Evolutionary conservation across 2,888 invertebrate genomes (phyloP).

Genomic region (Ophonus ardosiacus): DNA sequence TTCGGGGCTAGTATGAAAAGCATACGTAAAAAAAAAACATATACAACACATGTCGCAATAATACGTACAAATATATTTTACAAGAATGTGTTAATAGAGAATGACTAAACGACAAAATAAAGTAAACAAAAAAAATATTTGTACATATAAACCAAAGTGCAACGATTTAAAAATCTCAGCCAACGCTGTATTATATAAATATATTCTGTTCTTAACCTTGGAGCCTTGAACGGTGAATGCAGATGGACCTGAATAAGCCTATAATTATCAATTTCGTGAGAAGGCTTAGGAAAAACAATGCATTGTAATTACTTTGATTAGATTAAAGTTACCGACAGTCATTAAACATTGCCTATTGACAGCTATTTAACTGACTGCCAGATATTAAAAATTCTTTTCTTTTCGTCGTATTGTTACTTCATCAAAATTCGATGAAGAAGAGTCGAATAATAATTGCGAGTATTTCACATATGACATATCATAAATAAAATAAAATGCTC

Average conservation of each 20-base stretch:
- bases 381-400: slow-evolving; percentile 36
- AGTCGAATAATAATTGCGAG: background rate
- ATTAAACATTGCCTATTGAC: slow-evolving; percentile 41
- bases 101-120: no score
- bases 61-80: no score
- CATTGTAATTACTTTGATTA: slow-evolving; percentile 48
- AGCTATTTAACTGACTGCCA: slow-evolving; percentile 43
- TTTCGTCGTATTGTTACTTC: slow-evolving; percentile 4
- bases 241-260: slow-evolving; percentile 41
- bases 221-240: slow-evolving; percentile 2
- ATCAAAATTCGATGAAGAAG: background rate
- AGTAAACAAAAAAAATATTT: no score
- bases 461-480: background rate
- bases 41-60: no score
- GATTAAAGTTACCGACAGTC: slow-evolving; percentile 48
- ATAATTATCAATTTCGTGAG: slow-evolving; percentile 50
- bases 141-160: background rate
- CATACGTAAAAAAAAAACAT: background rate
- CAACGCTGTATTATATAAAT: background rate
- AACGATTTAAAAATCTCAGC: background rate
- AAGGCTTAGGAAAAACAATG: slow-evolving; percentile 44
- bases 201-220: background rate
- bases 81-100: no score
- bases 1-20: background rate
- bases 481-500: no score